Conservation (phyloP, 2,797 vertebrate genomes). For the Diceros bicornis region DNA sequence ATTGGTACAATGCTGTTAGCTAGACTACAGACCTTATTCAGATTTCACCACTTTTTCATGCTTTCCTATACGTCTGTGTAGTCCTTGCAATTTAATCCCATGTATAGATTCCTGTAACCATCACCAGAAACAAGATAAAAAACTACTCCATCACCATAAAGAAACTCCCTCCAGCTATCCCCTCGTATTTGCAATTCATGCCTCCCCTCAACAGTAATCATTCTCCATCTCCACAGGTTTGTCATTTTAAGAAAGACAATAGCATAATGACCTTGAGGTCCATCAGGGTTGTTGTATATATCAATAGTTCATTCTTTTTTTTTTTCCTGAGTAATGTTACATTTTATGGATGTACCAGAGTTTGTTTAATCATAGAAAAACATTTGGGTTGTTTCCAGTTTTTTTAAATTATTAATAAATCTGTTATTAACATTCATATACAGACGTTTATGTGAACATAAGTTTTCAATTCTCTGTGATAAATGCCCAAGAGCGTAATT, state of each 20-base stretch:
- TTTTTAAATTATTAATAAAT: background rate
- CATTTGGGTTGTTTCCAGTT: background rate
- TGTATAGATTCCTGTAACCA: background rate
- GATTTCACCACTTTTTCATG: background rate
- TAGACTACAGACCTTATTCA: background rate
- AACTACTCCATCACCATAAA: background rate
- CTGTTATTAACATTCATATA: background rate
- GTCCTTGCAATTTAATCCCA: background rate
- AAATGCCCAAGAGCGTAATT: background rate
- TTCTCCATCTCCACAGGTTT: background rate
- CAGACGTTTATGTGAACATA: background rate
- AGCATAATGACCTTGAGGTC: background rate
- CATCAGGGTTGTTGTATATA: background rate
- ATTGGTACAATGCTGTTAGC: background rate
- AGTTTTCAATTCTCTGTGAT: conserved; percentile 34
- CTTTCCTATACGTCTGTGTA: background rate
- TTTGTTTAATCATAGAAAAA: background rate
- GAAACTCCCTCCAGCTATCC: background rate
- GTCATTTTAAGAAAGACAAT: background rate
- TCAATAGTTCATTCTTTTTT: background rate
- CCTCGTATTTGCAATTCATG: background rate
- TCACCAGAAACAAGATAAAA: background rate
- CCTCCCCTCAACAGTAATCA: background rate
- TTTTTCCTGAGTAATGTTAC: background rate
- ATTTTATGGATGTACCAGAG: background rate